These are phyloP conservation scores for Neoniphon sammara DNA, from an alignment of 2,797 vertebrate species.

Conservation along the genomic window DNA sequence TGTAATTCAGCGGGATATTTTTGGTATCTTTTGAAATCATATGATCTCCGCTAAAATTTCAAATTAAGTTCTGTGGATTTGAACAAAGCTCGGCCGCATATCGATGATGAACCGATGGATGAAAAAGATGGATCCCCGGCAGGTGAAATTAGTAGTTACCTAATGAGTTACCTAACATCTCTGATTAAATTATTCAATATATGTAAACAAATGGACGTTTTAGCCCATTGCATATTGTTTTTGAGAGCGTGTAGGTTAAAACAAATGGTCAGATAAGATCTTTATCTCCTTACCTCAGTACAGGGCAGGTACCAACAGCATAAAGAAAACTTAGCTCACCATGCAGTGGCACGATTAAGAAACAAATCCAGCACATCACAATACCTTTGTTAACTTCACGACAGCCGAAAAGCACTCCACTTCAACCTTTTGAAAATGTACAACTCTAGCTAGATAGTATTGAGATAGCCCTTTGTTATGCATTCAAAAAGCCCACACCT, in stretches of 20 bases:
- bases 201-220: not conserved
- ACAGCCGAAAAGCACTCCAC: constrained; percentile 2
- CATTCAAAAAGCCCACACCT: constrained; percentile 28
- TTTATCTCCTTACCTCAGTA: not conserved
- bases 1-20: too few species aligned
- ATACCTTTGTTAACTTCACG: not conserved
- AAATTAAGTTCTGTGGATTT: too few species aligned
- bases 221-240: constrained; percentile 2
- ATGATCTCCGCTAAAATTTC: too few species aligned
- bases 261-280: constrained; percentile 7
- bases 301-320: not conserved
- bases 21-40: too few species aligned
- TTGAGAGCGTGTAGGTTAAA: constrained; percentile 4
- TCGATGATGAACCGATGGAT: too few species aligned
- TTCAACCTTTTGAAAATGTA: not conserved
- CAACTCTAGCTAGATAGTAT: not conserved
- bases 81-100: too few species aligned
- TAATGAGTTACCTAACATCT: not conserved
- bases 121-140: too few species aligned
- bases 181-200: not conserved
- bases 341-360: not conserved
- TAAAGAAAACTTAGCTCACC: not conserved
- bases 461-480: not conserved
- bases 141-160: too few species aligned
- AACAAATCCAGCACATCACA: not conserved